Conservation (phyloP, 2,888 invertebrate species). For the Mesorhabditis belari region DNA sequence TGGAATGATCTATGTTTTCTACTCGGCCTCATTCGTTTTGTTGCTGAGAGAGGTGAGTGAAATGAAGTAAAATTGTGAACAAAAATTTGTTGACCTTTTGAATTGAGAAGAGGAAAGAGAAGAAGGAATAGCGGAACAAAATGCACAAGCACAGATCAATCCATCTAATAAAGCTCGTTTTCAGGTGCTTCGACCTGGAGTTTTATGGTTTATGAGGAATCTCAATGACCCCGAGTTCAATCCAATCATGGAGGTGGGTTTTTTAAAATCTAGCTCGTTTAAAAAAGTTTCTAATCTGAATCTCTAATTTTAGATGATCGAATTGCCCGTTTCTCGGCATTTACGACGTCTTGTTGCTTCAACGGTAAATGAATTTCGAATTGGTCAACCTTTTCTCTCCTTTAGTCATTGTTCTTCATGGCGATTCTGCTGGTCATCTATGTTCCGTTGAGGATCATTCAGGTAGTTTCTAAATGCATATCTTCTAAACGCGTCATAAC, state of each 20-base stretch:
- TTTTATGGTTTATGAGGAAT: constrained; percentile 93
- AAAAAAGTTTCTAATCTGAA: neutral
- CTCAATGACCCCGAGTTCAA: constrained; percentile 98
- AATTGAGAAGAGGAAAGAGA: neutral
- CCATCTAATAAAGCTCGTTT: constrained; percentile 59
- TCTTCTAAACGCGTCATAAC: too few species aligned
- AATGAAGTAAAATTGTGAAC: neutral
- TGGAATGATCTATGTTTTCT: constrained; percentile 97
- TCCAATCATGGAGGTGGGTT: constrained; percentile 75
- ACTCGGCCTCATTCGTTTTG: constrained; percentile 92
- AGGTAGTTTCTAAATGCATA: constrained; percentile 53
- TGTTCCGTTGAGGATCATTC: constrained; percentile 81
- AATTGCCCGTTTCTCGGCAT: constrained; percentile 83
- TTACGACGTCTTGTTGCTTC: constrained; percentile 82
- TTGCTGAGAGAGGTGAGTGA: constrained; percentile 71
- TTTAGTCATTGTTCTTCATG: constrained; percentile 70
- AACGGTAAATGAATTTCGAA: constrained; percentile 67
- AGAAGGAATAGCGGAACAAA: too few species aligned
- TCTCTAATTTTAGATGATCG: constrained; percentile 73
- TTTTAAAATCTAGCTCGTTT: neutral
- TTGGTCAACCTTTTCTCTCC: neutral
- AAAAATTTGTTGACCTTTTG: neutral
- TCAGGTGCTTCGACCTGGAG: constrained; percentile 77
- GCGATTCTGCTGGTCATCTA: constrained; percentile 91
- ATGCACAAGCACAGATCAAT: too few species aligned